Percentiles rank a stretch among this genome's conserved stretches.
phyloP scores from a whole-genome alignment of 2,113 vertebrate genomes.

The Bubo bubo region DNA sequence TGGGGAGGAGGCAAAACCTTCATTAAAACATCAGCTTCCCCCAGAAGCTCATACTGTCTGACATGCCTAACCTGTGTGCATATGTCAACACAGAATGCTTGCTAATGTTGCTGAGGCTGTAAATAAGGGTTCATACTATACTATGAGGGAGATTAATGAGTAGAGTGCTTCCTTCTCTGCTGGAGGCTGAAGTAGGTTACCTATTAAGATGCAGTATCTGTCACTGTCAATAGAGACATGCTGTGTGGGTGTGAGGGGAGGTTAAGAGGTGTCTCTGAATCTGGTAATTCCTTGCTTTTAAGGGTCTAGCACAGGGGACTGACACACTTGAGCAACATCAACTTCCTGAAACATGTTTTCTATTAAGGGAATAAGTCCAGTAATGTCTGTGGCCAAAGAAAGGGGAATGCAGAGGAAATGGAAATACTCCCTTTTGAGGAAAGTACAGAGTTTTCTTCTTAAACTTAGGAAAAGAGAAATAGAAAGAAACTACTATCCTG shows the following conservation, averaged over 20 bases:
- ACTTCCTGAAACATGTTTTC: background rate
- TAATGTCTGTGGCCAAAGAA: background rate
- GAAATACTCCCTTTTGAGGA: background rate
- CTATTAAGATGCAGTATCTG: constrained; percentile 68
- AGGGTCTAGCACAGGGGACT: background rate
- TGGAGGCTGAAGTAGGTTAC: constrained; percentile 58
- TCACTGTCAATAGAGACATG: constrained; percentile 65
- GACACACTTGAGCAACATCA: background rate
- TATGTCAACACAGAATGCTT: constrained; percentile 49
- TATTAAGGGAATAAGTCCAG: background rate
- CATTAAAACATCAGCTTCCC: constrained; percentile 54
- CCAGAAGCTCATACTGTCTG: constrained; percentile 22
- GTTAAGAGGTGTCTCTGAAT: constrained; percentile 49
- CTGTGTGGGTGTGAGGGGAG: constrained; percentile 54
- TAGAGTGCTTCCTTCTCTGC: constrained; percentile 53
- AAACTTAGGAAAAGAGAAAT: background rate
- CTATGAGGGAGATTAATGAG: constrained; percentile 64
- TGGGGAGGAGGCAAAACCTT: constrained; percentile 11
- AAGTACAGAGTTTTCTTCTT: background rate
- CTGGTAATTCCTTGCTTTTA: constrained; percentile 38
- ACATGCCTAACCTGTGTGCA: constrained; percentile 59
- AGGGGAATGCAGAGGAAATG: background rate
- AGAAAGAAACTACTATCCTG: background rate
- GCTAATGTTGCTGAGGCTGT: constrained; percentile 60
- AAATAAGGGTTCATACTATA: constrained; percentile 51